Base-by-base conservation (phyloP, 2,797 vertebrate genomes). In the Manis javanica region DNA sequence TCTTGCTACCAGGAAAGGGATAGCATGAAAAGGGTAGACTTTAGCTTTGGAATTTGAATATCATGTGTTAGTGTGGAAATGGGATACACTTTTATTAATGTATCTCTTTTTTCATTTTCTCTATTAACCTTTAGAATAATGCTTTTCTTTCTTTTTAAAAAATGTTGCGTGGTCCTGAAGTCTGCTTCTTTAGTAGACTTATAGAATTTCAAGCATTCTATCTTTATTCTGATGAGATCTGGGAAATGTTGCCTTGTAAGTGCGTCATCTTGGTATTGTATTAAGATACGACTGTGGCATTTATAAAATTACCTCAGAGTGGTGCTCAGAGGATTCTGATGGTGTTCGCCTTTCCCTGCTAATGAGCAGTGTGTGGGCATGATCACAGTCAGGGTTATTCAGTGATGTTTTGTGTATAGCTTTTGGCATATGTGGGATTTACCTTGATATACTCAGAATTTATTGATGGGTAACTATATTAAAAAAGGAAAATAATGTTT, bases 381-480 rank as follows among this genome's bases (percentile, higher is more conserved):
- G 4, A 82, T 23, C 26, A 59, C 74, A 39, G 83, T 91, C 94
- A 89, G 85, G 82, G 57, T 94, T 96, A 91, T 95, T 91, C 34
- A 82, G 29, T 94, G 59, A 75, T 84, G 29, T 93, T 95, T 75
- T 93, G 72, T 89, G 68, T 86, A 94, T 95, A 91, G 69, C 69
- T 93, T 94, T 87, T 94, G 86, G 55, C n/a, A 46, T 66, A 23
- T 59, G 42, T 89, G 91, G 90, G 29, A 91, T 96, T 98, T 96
- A 81, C 46, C 71, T 96, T 77, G 71, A 95, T 86, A 59, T 2
- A 77, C 12, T 92, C 55, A 59, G 61, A 84, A 81, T 77, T 64
- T 96, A 85, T 93, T 96, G 87, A 68, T 85, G 88, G 15, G 75
- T 84, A 96, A 96, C 85, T 92, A 66, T 87, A 92, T 90, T 96